phyloP scores from a whole-genome alignment of 2,113 vertebrate species.

The Forbesichthys papilliferus region DNA sequence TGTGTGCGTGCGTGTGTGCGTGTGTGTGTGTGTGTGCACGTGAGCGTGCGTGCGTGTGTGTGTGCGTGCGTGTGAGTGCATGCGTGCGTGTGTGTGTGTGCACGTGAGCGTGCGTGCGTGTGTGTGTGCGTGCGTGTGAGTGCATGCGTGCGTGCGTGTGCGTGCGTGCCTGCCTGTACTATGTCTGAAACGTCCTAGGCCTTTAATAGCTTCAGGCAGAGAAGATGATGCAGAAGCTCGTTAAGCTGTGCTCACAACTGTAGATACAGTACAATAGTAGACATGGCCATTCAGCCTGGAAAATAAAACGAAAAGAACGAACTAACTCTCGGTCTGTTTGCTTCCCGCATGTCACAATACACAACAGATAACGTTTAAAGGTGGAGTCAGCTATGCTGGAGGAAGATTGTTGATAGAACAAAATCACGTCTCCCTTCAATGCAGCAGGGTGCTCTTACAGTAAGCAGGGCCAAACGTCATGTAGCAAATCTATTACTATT shows the following conservation, averaged over 20 bases:
- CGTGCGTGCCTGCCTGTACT: no score
- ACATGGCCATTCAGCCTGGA: slow-evolving; percentile 58
- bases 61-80: slow-evolving; percentile 60
- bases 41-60: slow-evolving; percentile 42
- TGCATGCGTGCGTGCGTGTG: no score
- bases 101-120: no score
- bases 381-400: not conserved
- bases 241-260: slow-evolving; percentile 75
- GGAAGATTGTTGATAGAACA: no score
- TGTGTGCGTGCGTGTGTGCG: slow-evolving; percentile 51
- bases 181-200: no score
- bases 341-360: slow-evolving; percentile 16
- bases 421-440: no score
- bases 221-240: slow-evolving; percentile 51
- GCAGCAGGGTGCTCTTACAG: no score
- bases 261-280: slow-evolving; percentile 76
- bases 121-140: no score
- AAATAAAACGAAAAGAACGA: slow-evolving; percentile 42
- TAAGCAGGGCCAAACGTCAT: no score
- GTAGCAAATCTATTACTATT: no score
- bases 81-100: slow-evolving; percentile 35
- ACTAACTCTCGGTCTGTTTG: slow-evolving; percentile 12
- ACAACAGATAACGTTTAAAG: not conserved
- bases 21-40: slow-evolving; percentile 34
- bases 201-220: no score